Base-by-base conservation (phyloP, 1,140 invertebrate genomes). In the Globodera rostochiensis region DNA sequence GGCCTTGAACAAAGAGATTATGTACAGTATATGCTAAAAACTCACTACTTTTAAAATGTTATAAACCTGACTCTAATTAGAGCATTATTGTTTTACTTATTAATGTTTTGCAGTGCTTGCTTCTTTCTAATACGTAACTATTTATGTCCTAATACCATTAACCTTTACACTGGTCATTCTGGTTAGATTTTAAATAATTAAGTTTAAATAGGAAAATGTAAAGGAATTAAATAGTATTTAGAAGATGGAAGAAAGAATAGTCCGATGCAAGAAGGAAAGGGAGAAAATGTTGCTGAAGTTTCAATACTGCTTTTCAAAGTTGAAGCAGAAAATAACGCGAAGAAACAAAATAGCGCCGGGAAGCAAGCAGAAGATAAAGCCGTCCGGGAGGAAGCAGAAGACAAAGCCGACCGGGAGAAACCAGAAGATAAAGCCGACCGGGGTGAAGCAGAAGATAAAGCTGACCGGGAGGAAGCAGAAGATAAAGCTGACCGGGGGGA, bases 301-400 rank as follows among this genome's bases (percentile, higher is more conserved):
- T 15, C 15, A 60, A 6, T 19, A 3, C 0, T 15, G 5, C 2
- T 60, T 60, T 60, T 15, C 3, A 60, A 60, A 15, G 57, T 19
- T 60, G 15, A 19, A 60, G 36, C 36, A 36, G 36, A 36, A 36
- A 3, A 36, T 36, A 36, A 36, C 1, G 36, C 36, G 3, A 36
- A 36, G 36, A 36, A 36, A 36, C 36, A 77, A 47, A 74, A 77
- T 15, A 53, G 15, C 46, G 49, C 13, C 1, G 74, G 13, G 75
- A 71, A 77, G n/a, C 13, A 77, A 70, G 75, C 1, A 13, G 13
- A 67, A 74, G 60, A 47, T 77, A 74, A 70, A n/a, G 75, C 25
- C 75, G 74, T 3, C 50, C n/a, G 13, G 60, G 75, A 3, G 13
- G 75, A 36, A n/a, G 70, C 21, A 74, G 25, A 70, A 74, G 73